These are phyloP conservation scores for Oscheius sp. DNA, from an alignment of 2,888 invertebrate species.

Conservation along the genomic window DNA sequence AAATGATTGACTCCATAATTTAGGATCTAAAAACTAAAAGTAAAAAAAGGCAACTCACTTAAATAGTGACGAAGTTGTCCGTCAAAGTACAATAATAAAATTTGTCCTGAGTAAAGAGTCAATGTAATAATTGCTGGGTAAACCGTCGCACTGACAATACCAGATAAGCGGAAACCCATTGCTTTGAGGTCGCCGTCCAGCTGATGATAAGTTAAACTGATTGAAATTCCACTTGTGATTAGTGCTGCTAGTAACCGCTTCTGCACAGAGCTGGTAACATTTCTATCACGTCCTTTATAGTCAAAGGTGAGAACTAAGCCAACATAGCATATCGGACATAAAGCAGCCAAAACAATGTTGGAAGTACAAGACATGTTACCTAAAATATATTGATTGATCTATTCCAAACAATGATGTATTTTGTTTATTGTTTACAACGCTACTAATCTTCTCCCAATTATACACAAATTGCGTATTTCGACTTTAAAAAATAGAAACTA, in stretches of 20 bases:
- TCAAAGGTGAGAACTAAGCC: slow-evolving; percentile 42
- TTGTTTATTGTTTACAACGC: too few relatives aligned
- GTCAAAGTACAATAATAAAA: slow-evolving; percentile 51
- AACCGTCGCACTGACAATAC: slow-evolving; percentile 21
- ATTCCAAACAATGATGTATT: too few relatives aligned
- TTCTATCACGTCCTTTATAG: slow-evolving; percentile 44
- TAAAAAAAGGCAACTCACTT: slow-evolving; percentile 32
- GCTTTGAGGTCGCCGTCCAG: not conserved
- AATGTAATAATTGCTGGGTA: slow-evolving; percentile 50
- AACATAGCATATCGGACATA: slow-evolving; percentile 50
- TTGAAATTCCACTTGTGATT: slow-evolving; percentile 1
- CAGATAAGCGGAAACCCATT: slow-evolving; percentile 57
- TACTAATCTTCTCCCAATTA: too few relatives aligned
- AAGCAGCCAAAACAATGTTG: slow-evolving; percentile 1
- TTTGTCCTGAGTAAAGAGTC: slow-evolving; percentile 59
- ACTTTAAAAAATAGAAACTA: too few relatives aligned
- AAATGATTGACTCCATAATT: slow-evolving; percentile 48
- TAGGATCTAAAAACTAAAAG: slow-evolving; percentile 34
- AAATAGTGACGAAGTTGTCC: slow-evolving; percentile 44
- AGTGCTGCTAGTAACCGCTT: slow-evolving; percentile 34
- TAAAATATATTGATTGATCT: too few relatives aligned
- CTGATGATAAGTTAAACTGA: not conserved
- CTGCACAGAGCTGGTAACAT: slow-evolving; percentile 43
- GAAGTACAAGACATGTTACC: not conserved
- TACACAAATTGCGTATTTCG: too few relatives aligned